These are phyloP conservation scores for Hypanus sabinus DNA, from an alignment of 2,113 vertebrate species.

Conservation along the genomic window DNA sequence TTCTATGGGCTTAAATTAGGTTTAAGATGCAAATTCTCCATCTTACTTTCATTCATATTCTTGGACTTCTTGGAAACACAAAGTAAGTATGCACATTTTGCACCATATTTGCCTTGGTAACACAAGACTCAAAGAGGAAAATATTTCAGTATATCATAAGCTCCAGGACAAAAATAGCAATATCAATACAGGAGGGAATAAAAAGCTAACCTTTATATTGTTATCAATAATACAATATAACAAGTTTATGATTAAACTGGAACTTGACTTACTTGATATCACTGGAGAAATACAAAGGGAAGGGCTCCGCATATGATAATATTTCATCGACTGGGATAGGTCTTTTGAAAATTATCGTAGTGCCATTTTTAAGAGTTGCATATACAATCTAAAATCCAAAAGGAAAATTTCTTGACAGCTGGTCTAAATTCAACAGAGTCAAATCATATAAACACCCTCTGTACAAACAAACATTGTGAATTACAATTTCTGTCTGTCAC, in stretches of 20 bases:
- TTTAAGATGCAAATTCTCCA: neutral
- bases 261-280: neutral
- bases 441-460: neutral
- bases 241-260: too few species aligned
- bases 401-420: neutral
- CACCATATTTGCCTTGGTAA: neutral
- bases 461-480: too few species aligned
- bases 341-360: neutral
- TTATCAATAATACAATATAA: neutral
- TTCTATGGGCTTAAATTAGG: neutral
- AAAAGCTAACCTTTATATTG: neutral
- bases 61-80: neutral
- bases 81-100: neutral
- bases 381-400: neutral
- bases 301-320: neutral
- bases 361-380: neutral
- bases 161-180: neutral
- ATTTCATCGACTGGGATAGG: neutral
- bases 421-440: neutral
- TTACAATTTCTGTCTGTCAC: neutral
- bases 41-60: neutral
- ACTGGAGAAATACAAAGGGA: neutral
- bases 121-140: neutral
- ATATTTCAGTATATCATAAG: neutral
- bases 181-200: neutral